Conservation (phyloP, 2,888 invertebrate genomes). For the Hemicrepidius hirtus region DNA sequence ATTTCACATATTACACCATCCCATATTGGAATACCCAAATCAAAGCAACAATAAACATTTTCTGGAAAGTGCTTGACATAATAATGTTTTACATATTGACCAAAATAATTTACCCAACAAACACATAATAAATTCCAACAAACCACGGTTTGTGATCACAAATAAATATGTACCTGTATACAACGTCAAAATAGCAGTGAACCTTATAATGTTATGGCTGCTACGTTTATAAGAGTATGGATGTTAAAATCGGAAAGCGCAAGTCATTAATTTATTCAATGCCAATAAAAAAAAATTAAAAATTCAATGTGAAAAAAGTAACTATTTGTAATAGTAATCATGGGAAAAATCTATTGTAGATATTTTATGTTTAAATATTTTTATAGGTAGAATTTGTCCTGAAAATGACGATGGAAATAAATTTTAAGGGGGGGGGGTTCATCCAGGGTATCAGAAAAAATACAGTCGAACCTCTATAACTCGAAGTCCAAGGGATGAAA, state of each 20-base stretch:
- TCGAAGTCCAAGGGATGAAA: too few relatives aligned
- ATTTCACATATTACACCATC: too few relatives aligned
- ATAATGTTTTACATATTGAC: not conserved
- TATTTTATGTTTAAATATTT: too few relatives aligned
- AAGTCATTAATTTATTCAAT: slow-evolving; percentile 4
- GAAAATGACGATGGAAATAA: too few relatives aligned
- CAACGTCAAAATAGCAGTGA: slow-evolving; percentile 21
- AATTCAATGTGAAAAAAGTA: too few relatives aligned
- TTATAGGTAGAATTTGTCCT: too few relatives aligned
- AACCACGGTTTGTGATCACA: slow-evolving; percentile 35
- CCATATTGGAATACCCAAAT: not conserved
- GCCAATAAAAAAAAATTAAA: not conserved
- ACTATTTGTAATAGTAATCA: too few relatives aligned
- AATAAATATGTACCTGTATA: slow-evolving; percentile 23
- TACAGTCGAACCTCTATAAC: too few relatives aligned
- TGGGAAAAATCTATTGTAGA: too few relatives aligned
- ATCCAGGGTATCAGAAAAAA: too few relatives aligned
- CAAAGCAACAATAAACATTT: not conserved
- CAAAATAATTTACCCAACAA: not conserved
- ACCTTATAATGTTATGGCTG: not conserved
- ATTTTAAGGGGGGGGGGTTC: too few relatives aligned
- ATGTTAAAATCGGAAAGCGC: not conserved
- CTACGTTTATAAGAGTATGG: not conserved
- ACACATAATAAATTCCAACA: slow-evolving; percentile 10
- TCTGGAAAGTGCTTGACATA: not conserved